phyloP scores from a whole-genome alignment of 2,888 invertebrate species.

The Geophilus truncorum region DNA sequence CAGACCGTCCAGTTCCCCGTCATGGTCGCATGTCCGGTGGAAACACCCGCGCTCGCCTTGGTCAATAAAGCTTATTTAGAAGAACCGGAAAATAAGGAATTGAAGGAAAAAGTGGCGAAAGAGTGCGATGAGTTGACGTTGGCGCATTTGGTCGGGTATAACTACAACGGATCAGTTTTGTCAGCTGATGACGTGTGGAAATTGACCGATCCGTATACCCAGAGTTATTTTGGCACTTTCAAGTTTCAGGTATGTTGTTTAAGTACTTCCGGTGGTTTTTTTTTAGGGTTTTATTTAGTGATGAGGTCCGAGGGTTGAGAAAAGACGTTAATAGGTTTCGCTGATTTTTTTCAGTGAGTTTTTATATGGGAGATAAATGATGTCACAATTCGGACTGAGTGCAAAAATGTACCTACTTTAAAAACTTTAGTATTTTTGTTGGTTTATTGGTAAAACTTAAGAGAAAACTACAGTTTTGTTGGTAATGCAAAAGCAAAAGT shows the following conservation, averaged over 20 bases:
- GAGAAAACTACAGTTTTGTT: too few relatives aligned
- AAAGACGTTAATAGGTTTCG: too few relatives aligned
- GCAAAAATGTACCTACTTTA: too few relatives aligned
- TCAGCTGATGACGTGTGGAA: conserved; percentile 23
- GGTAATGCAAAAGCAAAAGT: too few relatives aligned
- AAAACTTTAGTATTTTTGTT: too few relatives aligned
- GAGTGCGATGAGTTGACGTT: not conserved
- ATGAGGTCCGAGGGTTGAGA: too few relatives aligned
- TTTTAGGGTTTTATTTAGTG: too few relatives aligned
- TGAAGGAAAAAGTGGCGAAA: not conserved
- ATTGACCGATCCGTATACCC: not conserved
- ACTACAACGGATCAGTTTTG: not conserved
- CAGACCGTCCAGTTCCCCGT: not conserved
- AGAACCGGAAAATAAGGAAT: not conserved
- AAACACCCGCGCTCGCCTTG: not conserved
- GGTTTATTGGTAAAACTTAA: too few relatives aligned
- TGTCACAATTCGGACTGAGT: too few relatives aligned
- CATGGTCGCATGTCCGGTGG: not conserved
- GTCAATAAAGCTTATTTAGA: not conserved
- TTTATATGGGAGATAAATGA: too few relatives aligned
- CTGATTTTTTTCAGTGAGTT: too few relatives aligned
- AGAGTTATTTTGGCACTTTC: not conserved
- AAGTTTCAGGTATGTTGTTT: not conserved
- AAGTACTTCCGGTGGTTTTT: too few relatives aligned
- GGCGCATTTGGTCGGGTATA: not conserved